Percentiles rank a stretch among this genome's conserved stretches.
phyloP scores from a whole-genome alignment of 2,113 vertebrate species.

The Neogale vison region DNA sequence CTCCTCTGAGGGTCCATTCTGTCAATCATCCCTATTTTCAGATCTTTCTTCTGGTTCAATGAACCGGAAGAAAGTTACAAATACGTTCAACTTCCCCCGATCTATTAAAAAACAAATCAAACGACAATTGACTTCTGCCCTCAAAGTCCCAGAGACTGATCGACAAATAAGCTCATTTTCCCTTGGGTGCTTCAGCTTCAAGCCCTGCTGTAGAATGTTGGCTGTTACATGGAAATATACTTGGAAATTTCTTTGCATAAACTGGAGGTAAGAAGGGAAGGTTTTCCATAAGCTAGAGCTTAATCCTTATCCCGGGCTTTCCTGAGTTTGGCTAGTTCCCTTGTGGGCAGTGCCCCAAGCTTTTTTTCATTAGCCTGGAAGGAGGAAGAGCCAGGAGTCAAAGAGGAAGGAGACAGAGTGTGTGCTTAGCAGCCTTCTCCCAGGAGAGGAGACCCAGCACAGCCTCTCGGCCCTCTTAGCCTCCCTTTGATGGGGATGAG shows the following conservation, averaged over 20 bases:
- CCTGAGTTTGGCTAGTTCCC: background rate
- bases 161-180: background rate
- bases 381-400: background rate
- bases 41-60: background rate
- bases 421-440: background rate
- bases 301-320: background rate
- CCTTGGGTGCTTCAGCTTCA: background rate
- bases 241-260: background rate
- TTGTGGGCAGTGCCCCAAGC: background rate
- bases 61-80: background rate
- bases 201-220: background rate
- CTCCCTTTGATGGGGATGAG: background rate
- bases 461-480: background rate
- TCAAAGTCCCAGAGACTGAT: background rate
- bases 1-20: background rate
- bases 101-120: background rate
- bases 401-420: background rate
- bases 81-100: background rate
- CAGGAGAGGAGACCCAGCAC: background rate
- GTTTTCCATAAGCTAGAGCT: background rate
- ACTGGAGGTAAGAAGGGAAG: background rate
- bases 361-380: background rate
- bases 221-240: background rate
- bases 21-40: background rate
- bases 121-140: background rate